Base-by-base conservation (phyloP, 2,797 vertebrate species). In the Clamator glandarius region DNA sequence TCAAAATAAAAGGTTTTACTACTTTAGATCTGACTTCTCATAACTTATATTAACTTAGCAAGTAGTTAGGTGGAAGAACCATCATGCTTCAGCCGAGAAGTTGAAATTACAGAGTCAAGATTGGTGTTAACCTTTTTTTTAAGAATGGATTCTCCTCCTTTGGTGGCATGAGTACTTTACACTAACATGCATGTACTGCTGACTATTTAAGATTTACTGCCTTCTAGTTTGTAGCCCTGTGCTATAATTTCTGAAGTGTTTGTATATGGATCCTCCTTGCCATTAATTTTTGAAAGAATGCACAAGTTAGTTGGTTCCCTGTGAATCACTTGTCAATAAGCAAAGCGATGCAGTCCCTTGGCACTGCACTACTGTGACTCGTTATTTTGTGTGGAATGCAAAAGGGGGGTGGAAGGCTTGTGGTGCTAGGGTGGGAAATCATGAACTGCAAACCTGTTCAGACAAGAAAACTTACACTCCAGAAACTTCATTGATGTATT, bases 381-480 rank as follows among this genome's bases (percentile, higher is more conserved):
- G 0, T 23, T 51, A 4, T 75, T 80, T 42, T 39, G 8, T 2
- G 1, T 35, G 23, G 31, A 52, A 24, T 4, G 19, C 33, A 28
- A n/a, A n/a, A n/a, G n/a, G n/a, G n/a, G n/a, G n/a, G n/a, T n/a
- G 74, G 74, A 61, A 76, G n/a, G 23, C 81, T 84, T 86, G 67
- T 25, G 16, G n/a, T 92, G 66, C 70, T 48, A 24, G 66, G 15
- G 18, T 86, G 85, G 61, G 86, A 83, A 57, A 62, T 72, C 2
- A 12, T 0, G 0, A 87, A 35, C 13, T 0, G 0, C 48, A 74
- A 76, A 55, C 78, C 44, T 55, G 39, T 73, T 62, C 25, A 62
- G 84, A 48, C 82, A 69, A 0, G 79, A 68, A 54, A 74, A 26
- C 24, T 69, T 76, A 55, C 7, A 10, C 59, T 93, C n/a, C 33